A percentile compares a stretch with the other conserved stretches of the same genome.
These are phyloP conservation scores for Drosophila suzukii DNA, from an alignment of 1,140 invertebrate species.

Conservation along the genomic window DNA sequence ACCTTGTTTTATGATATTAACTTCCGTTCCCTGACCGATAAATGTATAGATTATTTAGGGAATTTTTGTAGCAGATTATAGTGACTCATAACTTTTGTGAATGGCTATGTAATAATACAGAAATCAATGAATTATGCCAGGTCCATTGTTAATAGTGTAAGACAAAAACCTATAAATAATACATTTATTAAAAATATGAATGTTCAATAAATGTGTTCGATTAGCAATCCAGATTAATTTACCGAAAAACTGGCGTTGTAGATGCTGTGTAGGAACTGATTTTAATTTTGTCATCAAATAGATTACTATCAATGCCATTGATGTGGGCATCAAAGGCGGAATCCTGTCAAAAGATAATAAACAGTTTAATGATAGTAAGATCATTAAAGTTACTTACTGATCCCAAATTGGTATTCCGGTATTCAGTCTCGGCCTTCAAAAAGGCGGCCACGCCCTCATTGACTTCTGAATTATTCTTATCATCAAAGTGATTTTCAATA, in stretches of 20 bases:
- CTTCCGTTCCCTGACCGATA: not conserved
- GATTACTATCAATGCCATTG: constrained; percentile 34
- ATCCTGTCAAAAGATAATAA: not conserved
- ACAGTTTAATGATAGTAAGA: not conserved
- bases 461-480: constrained; percentile 34
- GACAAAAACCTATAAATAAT: not conserved
- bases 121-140: constrained; percentile 11
- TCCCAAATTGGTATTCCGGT: not conserved
- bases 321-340: constrained; percentile 43
- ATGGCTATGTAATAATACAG: not conserved
- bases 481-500: constrained; percentile 36
- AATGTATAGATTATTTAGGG: constrained; percentile 4
- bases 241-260: constrained; percentile 25
- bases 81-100: not conserved
- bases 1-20: constrained; percentile 9
- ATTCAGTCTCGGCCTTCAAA: constrained; percentile 39
- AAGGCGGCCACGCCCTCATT: constrained; percentile 48
- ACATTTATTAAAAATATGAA: not conserved
- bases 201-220: not conserved
- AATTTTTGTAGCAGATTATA: constrained; percentile 5
- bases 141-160: too few species aligned
- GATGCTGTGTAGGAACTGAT: constrained; percentile 47
- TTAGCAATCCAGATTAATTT: not conserved
- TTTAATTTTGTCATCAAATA: constrained; percentile 51
- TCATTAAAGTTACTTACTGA: constrained; percentile 18